Conservation (phyloP, 1,140 invertebrate genomes). For the Drosophila cardini region DNA sequence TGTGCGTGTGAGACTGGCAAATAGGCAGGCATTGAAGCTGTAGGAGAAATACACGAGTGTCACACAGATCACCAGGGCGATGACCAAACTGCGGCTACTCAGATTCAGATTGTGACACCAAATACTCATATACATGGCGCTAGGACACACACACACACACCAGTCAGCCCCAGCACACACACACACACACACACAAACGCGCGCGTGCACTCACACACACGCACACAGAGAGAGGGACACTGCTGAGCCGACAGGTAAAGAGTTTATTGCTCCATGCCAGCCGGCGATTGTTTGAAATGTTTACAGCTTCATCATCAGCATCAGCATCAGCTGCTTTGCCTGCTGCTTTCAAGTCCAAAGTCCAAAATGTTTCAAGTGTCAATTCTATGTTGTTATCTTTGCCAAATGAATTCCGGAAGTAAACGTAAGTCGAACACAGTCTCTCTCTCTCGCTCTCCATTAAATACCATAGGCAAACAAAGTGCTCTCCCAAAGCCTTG, state of each 20-base stretch:
- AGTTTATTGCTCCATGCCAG: conserved; percentile 16
- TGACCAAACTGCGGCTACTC: conserved; percentile 83
- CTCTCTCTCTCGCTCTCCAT: background rate
- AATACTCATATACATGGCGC: conserved; percentile 70
- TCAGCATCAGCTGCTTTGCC: background rate
- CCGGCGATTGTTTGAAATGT: background rate
- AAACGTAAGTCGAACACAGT: conserved; percentile 23
- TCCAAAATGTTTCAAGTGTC: background rate
- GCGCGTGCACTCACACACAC: background rate
- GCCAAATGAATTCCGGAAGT: conserved; percentile 61
- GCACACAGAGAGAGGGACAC: conserved; percentile 5
- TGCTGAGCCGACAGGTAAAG: background rate
- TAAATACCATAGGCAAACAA: conserved; percentile 24
- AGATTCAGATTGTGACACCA: conserved; percentile 78
- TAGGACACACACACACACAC: conserved; percentile 11
- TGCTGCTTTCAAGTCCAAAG: background rate
- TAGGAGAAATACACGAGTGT: conserved; percentile 86
- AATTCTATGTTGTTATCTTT: conserved; percentile 27
- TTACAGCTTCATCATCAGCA: background rate
- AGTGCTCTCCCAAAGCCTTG: background rate
- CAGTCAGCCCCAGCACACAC: background rate
- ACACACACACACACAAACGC: conserved; percentile 6
- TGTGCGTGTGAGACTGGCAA: conserved; percentile 85
- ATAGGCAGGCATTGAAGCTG: conserved; percentile 86
- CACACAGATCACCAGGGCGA: conserved; percentile 82